Percentiles rank a stretch among this genome's conserved stretches.
Conservation (phyloP, 2,888 invertebrate genomes). For the Apamea monoglypha region DNA sequence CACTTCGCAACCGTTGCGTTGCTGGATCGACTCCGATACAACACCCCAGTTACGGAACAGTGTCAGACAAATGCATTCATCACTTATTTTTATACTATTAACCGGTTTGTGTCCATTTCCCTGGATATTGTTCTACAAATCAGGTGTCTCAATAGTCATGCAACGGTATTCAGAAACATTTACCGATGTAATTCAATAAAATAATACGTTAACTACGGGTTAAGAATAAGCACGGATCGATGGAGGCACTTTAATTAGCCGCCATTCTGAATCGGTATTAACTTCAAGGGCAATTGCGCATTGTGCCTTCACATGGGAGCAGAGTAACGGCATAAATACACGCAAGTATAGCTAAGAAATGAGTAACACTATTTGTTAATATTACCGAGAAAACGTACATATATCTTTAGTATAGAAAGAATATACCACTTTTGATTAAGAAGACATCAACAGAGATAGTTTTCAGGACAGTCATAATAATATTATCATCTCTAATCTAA, state of each 20-base stretch:
- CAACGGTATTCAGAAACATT: conserved; percentile 31
- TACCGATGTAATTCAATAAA: conserved; percentile 19
- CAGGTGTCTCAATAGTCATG: conserved; percentile 27
- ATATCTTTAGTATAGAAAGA: neutral
- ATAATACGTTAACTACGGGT: conserved; percentile 23
- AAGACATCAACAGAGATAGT: neutral
- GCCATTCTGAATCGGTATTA: conserved; percentile 65
- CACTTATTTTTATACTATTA: conserved; percentile 40
- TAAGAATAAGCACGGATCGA: conserved; percentile 62
- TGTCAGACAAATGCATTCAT: conserved; percentile 59
- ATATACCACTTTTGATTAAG: neutral
- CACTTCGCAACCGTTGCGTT: conserved; percentile 76
- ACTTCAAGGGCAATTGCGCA: conserved; percentile 70
- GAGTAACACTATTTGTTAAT: conserved; percentile 13
- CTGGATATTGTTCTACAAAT: conserved; percentile 42
- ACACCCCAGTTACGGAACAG: conserved; percentile 56
- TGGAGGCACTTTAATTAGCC: conserved; percentile 66
- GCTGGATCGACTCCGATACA: conserved; percentile 59
- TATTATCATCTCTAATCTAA: neutral
- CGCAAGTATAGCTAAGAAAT: conserved; percentile 33
- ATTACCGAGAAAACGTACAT: neutral
- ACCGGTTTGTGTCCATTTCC: conserved; percentile 37
- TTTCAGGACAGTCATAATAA: neutral
- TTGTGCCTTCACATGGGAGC: conserved; percentile 59
- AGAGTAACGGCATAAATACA: conserved; percentile 54